Percentiles rank a stretch among this genome's conserved stretches.
These are phyloP conservation scores for Cliona cf. orientalis DNA, from an alignment of 37 sponge, comb jelly and placozoan species.

Conservation along the genomic window DNA sequence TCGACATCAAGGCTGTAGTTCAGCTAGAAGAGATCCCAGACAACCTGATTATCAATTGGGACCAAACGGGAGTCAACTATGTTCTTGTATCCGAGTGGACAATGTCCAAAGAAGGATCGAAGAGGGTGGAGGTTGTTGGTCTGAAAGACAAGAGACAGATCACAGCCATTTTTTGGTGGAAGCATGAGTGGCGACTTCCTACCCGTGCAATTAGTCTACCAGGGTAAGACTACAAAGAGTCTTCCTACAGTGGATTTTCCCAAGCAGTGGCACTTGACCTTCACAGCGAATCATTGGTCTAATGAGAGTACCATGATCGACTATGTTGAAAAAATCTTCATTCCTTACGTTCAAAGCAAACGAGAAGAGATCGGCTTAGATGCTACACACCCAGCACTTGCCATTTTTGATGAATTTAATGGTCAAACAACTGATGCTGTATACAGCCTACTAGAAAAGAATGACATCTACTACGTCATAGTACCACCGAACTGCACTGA, in stretches of 20 bases:
- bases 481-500: slow-evolving; percentile 57
- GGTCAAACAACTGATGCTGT: slow-evolving; percentile 17
- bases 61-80: slow-evolving; percentile 53
- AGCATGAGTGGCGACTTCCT: slow-evolving; percentile 36
- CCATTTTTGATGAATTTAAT: slow-evolving; percentile 41
- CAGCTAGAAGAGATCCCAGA: slow-evolving; percentile 60
- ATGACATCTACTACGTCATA: slow-evolving; percentile 20
- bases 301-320: slow-evolving; percentile 52
- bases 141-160: slow-evolving; percentile 54
- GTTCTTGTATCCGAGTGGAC: slow-evolving; percentile 53
- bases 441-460: neutral
- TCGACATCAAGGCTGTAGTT: slow-evolving; percentile 37
- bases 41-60: slow-evolving; percentile 52
- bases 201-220: slow-evolving; percentile 43
- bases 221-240: slow-evolving; percentile 36
- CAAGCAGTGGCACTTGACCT: slow-evolving; percentile 47
- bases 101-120: slow-evolving; percentile 42
- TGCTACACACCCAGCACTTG: slow-evolving; percentile 18
- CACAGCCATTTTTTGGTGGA: slow-evolving; percentile 33
- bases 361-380: slow-evolving; percentile 6
- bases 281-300: slow-evolving; percentile 53
- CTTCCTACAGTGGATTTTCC: slow-evolving; percentile 39
- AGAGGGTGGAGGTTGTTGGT: slow-evolving; percentile 45
- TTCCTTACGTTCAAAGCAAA: slow-evolving; percentile 39
- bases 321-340: slow-evolving; percentile 31